Percentiles rank a stretch among this genome's conserved stretches.
phyloP scores from a whole-genome alignment of 2,888 invertebrate species.

The Chesias legatella region DNA sequence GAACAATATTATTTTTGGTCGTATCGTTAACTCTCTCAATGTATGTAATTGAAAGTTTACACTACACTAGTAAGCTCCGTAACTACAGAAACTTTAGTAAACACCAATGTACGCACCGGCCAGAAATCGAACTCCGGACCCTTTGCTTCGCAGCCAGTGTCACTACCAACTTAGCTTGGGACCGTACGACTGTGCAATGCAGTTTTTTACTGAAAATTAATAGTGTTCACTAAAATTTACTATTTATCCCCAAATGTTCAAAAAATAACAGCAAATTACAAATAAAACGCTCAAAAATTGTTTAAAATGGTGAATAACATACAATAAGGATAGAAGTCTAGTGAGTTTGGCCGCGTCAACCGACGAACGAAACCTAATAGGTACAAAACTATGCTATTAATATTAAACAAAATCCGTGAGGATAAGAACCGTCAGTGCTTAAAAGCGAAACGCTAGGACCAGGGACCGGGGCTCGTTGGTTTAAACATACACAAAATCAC shows the following conservation, averaged over 20 bases:
- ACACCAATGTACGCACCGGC: too few species aligned
- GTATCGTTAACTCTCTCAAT: too few species aligned
- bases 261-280: slow-evolving; percentile 9
- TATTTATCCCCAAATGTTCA: neutral
- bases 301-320: slow-evolving; percentile 15
- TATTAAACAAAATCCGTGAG: slow-evolving; percentile 62
- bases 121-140: too few species aligned
- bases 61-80: too few species aligned
- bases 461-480: slow-evolving; percentile 23
- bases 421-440: slow-evolving; percentile 42
- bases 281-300: slow-evolving; percentile 8
- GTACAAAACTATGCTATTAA: slow-evolving; percentile 44
- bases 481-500: too few species aligned
- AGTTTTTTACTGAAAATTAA: too few species aligned
- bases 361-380: slow-evolving; percentile 24
- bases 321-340: slow-evolving; percentile 25
- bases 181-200: too few species aligned
- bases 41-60: too few species aligned
- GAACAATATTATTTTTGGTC: slow-evolving; percentile 24
- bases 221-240: too few species aligned
- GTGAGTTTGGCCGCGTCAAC: slow-evolving; percentile 25
- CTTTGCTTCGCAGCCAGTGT: too few species aligned
- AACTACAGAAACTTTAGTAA: too few species aligned
- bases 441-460: slow-evolving; percentile 39
- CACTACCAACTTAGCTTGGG: too few species aligned